phyloP scores from a whole-genome alignment of 2,888 invertebrate genomes.

The Nemurella pictetii region DNA sequence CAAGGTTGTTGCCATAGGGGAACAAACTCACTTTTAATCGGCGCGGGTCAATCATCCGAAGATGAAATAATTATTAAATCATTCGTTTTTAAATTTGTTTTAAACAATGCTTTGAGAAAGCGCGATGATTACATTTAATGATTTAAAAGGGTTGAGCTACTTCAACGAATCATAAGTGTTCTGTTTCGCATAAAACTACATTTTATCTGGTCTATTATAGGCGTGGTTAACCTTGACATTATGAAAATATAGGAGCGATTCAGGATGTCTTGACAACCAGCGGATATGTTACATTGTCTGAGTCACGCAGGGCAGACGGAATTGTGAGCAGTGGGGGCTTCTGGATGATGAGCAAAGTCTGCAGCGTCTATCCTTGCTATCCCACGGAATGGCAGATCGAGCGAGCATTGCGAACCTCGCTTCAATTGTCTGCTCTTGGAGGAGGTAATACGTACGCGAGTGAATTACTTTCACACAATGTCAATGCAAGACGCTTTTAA shows the following conservation, averaged over 20 bases:
- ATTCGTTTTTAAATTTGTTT: neutral
- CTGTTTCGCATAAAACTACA: neutral
- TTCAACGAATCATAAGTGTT: neutral
- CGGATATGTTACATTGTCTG: neutral
- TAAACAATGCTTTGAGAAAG: neutral
- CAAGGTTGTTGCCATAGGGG: conserved; percentile 28
- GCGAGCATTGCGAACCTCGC: neutral
- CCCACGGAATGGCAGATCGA: neutral
- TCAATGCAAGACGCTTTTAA: neutral
- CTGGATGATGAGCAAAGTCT: neutral
- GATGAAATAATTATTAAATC: neutral
- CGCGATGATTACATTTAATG: neutral
- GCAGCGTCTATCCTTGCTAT: neutral
- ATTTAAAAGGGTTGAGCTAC: neutral
- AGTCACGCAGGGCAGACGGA: neutral
- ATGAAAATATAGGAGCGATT: conserved; percentile 15
- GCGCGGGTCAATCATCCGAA: conserved; percentile 18
- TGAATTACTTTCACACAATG: neutral
- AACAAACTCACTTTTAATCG: neutral
- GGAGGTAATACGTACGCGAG: neutral
- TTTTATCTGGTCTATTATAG: neutral
- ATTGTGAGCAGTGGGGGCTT: conserved; percentile 4
- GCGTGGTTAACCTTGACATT: conserved; percentile 28
- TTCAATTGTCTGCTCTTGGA: conserved; percentile 1
- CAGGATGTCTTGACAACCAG: conserved; percentile 20